Conservation (phyloP, 2,113 vertebrate genomes). For the Daubentonia madagascariensis region DNA sequence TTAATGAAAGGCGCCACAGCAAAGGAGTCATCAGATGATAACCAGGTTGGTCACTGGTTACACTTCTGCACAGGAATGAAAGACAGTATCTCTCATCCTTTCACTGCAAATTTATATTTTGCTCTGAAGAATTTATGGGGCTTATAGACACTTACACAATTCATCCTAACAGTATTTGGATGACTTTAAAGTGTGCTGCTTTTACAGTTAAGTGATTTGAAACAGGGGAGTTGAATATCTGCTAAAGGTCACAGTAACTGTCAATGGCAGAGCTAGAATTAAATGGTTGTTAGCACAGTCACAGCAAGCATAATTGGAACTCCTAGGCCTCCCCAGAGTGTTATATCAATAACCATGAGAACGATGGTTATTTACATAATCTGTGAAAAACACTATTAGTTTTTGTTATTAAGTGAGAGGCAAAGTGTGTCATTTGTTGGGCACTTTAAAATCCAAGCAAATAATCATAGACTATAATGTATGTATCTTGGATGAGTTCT, state of each 20-base stretch:
- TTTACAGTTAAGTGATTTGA: not conserved
- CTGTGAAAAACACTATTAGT: not conserved
- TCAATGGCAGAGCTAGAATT: not conserved
- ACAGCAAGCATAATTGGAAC: not conserved
- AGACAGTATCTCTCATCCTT: not conserved
- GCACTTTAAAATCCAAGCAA: not conserved
- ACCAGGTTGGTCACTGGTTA: not conserved
- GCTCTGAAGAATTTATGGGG: not conserved
- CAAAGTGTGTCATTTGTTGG: not conserved
- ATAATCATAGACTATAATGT: not conserved
- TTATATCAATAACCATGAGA: not conserved
- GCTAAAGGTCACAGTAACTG: conserved; percentile 15
- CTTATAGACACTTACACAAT: not conserved
- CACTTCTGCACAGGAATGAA: not conserved
- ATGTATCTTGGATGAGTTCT: not conserved
- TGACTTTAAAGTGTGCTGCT: not conserved
- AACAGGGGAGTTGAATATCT: not conserved
- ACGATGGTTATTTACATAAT: not conserved
- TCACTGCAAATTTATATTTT: not conserved
- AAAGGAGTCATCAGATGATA: not conserved
- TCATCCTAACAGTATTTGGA: not conserved
- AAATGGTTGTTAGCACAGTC: not conserved
- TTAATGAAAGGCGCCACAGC: not conserved
- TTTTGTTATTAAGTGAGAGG: not conserved
- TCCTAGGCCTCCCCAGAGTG: not conserved